These are phyloP conservation scores for Tetramorium bicarinatum DNA, from an alignment of 2,888 invertebrate genomes.

Conservation along the genomic window DNA sequence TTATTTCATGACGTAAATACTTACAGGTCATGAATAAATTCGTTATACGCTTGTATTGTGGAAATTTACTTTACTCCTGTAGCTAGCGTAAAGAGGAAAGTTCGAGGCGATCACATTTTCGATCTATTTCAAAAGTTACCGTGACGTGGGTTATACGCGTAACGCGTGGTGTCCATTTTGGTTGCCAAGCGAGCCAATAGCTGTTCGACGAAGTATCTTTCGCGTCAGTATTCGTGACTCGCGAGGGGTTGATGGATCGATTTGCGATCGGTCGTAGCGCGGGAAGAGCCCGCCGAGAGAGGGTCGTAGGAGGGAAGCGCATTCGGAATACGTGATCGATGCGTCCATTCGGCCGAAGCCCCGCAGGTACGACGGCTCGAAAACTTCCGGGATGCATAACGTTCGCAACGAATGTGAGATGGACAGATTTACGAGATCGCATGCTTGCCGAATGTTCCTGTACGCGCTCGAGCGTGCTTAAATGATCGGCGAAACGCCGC, in stretches of 20 bases:
- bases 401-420: constrained; percentile 66
- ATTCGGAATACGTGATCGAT: constrained; percentile 75
- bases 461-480: constrained; percentile 51
- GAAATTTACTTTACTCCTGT: constrained; percentile 16
- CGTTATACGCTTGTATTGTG: neutral
- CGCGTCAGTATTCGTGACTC: constrained; percentile 65
- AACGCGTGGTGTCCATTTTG: constrained; percentile 63
- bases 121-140: constrained; percentile 47
- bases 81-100: constrained; percentile 33
- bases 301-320: constrained; percentile 59
- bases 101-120: constrained; percentile 43
- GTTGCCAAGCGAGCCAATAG: constrained; percentile 49
- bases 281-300: constrained; percentile 56
- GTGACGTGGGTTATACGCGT: constrained; percentile 36
- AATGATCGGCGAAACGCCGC: constrained; percentile 29
- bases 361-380: constrained; percentile 50
- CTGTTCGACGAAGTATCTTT: constrained; percentile 60
- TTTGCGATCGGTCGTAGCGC: constrained; percentile 63
- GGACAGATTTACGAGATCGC: constrained; percentile 71
- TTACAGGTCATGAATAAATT: constrained; percentile 5
- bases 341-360: constrained; percentile 69
- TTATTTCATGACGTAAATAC: neutral
- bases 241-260: constrained; percentile 74
- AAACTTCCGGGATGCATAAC: constrained; percentile 72
- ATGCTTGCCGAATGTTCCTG: constrained; percentile 39